phyloP scores from a whole-genome alignment of 2,888 invertebrate species.

The Leptinotarsa tumamoca region DNA sequence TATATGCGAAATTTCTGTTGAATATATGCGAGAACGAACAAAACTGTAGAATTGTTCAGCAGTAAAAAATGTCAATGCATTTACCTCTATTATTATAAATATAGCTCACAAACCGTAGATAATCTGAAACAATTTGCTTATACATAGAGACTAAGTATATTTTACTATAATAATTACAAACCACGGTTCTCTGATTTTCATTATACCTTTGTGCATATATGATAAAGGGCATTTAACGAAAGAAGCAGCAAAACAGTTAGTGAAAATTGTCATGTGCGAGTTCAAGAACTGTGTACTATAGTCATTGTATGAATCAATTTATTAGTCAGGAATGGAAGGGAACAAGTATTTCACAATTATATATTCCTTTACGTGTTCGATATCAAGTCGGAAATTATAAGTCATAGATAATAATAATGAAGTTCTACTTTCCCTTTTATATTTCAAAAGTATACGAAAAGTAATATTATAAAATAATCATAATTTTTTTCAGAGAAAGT shows the following conservation, averaged over 20 bases:
- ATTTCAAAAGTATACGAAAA: no score
- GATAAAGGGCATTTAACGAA: constrained; percentile 35
- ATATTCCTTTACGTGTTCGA: constrained; percentile 12
- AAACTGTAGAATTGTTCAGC: not conserved
- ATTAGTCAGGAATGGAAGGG: constrained; percentile 22
- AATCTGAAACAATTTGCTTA: constrained; percentile 32
- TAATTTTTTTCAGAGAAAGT: no score
- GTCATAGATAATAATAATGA: not conserved
- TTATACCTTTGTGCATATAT: constrained; percentile 42
- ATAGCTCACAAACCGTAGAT: constrained; percentile 25
- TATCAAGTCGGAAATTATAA: not conserved
- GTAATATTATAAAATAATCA: no score
- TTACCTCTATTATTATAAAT: constrained; percentile 19
- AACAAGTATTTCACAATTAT: constrained; percentile 25
- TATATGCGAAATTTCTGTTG: constrained; percentile 28
- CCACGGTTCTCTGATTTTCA: constrained; percentile 39
- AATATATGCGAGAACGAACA: constrained; percentile 12
- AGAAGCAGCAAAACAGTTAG: constrained; percentile 43
- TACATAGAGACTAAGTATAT: constrained; percentile 14
- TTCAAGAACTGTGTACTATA: constrained; percentile 16
- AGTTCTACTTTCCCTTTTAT: no score
- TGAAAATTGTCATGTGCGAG: constrained; percentile 32
- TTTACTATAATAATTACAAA: constrained; percentile 33
- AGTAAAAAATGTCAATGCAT: constrained; percentile 19
- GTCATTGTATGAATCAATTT: constrained; percentile 20